phyloP scores from a whole-genome alignment of 2,888 invertebrate species.

The Endomychus coccineus region DNA sequence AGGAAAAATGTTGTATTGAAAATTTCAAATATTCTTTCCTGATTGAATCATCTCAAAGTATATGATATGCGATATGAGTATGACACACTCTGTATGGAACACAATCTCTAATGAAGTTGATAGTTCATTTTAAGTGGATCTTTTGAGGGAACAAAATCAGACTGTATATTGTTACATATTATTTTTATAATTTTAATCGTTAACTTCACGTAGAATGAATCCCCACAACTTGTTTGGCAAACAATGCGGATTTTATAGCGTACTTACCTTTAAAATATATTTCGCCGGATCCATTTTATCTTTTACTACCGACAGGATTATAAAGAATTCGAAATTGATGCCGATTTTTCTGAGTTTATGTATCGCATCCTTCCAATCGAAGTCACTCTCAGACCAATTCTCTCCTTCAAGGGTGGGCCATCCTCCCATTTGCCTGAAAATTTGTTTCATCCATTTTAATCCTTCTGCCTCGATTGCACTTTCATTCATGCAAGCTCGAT shows the following conservation, averaged over 20 bases:
- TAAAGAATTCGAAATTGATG: conserved; percentile 36
- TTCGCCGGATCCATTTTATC: conserved; percentile 29
- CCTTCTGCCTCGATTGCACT: conserved; percentile 33
- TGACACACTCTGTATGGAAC: too few relatives aligned
- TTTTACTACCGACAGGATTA: conserved; percentile 29
- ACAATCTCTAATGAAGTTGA: too few relatives aligned
- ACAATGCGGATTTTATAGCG: conserved; percentile 14
- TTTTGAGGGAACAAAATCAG: too few relatives aligned
- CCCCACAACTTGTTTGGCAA: too few relatives aligned
- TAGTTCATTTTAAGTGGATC: too few relatives aligned
- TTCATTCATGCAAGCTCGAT: conserved; percentile 37
- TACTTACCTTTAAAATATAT: conserved; percentile 35
- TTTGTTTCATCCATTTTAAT: conserved; percentile 31
- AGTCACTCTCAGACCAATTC: conserved; percentile 41
- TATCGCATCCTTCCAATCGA: conserved; percentile 36
- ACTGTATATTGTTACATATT: too few relatives aligned
- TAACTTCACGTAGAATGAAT: too few relatives aligned
- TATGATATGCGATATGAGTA: too few relatives aligned
- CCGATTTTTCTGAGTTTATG: conserved; percentile 35
- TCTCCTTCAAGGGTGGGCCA: conserved; percentile 52
- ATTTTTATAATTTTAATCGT: too few relatives aligned
- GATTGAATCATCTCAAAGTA: too few relatives aligned
- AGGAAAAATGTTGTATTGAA: too few relatives aligned
- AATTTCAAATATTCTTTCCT: too few relatives aligned
- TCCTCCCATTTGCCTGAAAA: conserved; percentile 48